Conservation (phyloP, 2,888 invertebrate genomes). For the Norana najaformis region DNA sequence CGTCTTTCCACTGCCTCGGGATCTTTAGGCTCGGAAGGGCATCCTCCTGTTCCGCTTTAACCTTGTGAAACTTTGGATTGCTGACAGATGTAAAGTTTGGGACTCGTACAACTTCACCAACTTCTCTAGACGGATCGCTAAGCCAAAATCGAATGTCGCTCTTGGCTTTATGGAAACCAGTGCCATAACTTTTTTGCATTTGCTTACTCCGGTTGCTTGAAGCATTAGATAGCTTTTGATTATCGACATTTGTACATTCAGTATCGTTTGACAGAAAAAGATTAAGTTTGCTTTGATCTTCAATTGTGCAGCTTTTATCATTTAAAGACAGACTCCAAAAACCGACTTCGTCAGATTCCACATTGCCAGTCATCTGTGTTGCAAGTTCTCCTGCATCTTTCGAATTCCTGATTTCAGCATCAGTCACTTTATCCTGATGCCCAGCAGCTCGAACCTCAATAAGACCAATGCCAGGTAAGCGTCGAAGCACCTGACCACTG, state of each 20-base stretch:
- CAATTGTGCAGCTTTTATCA: background rate
- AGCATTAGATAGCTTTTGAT: background rate
- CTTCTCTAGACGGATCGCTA: background rate
- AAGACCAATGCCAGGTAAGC: constrained; percentile 13
- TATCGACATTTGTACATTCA: background rate
- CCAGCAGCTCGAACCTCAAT: background rate
- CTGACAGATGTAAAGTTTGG: constrained; percentile 24
- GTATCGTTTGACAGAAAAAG: background rate
- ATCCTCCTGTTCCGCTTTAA: constrained; percentile 21
- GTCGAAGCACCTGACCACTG: background rate
- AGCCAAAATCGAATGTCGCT: constrained; percentile 26
- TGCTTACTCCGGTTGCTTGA: background rate
- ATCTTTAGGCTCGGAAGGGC: background rate
- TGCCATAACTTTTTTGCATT: background rate
- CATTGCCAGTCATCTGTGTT: background rate
- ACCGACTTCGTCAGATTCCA: background rate
- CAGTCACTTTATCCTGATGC: no score
- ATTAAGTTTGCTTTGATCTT: background rate
- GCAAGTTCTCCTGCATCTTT: background rate
- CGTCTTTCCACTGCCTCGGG: background rate
- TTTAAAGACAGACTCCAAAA: background rate
- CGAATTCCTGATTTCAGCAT: background rate
- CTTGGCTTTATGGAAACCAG: background rate
- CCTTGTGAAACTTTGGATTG: constrained; percentile 24
- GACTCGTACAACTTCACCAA: constrained; percentile 16